Base-by-base conservation (phyloP, 2,797 vertebrate genomes). In the Pogoniulus pusillus region DNA sequence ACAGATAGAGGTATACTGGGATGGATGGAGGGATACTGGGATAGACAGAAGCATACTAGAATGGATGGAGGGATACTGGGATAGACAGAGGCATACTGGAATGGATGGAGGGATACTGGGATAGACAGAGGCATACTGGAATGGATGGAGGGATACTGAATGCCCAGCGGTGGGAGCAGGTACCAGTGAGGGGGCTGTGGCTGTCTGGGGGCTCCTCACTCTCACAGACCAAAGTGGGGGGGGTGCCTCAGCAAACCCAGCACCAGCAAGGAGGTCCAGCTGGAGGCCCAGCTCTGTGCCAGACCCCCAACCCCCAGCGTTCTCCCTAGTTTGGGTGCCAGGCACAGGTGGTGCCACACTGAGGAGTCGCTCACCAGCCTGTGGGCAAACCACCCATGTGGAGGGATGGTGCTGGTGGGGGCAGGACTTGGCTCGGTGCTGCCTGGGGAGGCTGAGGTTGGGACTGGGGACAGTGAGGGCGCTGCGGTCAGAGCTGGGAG, bases 251-350 rank as follows among this genome's bases (percentile, higher is more conserved):
- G 23, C 22, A 29, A 43, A 26, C 7, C 66, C 66, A 4, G 9
- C 5, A 2, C 7, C 3, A 5, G 20, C 0, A n/a, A 24, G 22
- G 10, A 54, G 11, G 37, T 4, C 1, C 1, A 9, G 35, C 51
- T 12, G 12, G 58, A 9, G 41, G 57, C 53, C 35, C 2, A 1
- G n/a, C 10, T 7, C 24, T 3, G 41, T 17, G 82, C 85, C 92
- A 73, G 79, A n/a, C 41, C 43, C 1, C 7, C 9, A 4, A 5
- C 32, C 10, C 6, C 39, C 24, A 65, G 12, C 32, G 24, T 10
- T 54, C 58, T 49, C 15, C 32, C 41, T 0, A 16, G 1, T 32
- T 5, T 9, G 2, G 39, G 32, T 59, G 26, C 58, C 4, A 2
- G 71, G 58, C 20, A 15, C 59, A 2, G 12, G 30, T 0, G 9